Base-by-base conservation (phyloP, 2,797 vertebrate genomes). In the Glyptemys insculpta region DNA sequence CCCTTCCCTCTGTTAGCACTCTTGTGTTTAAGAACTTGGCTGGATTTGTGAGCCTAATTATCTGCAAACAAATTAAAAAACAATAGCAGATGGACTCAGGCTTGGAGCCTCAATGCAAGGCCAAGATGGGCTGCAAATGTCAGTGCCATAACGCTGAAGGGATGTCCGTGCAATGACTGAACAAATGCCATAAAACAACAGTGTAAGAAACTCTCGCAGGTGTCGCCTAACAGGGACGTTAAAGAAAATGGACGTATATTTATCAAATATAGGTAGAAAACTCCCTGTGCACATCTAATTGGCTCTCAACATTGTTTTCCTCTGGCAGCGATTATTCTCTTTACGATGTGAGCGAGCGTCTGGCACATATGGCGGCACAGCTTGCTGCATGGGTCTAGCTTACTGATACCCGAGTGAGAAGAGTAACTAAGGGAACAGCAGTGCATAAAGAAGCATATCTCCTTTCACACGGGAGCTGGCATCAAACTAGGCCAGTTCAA, bases 121-220 rank as follows among this genome's bases (percentile, higher is more conserved):
- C 12, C 29, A 31, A 76, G 12, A 27, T 27, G 41, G 41, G 41
- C 72, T 76, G 41, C 11, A 6, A 44, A 44, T 5, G 12, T 5
- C 2, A 1, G 53, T 12, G n/a, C 29, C 37, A 57, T 4, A 54
- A 11, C 3, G 14, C 44, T 54, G 52, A 25, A 49, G 12, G 9
- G 23, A 3, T 44, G 31, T n/a, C n/a, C 1, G 0, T 31, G 54
- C 49, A 31, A 6, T 31, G 53, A 25, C 41, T 52, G 29, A 74
- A 47, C 0, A 1, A 74, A n/a, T 23, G 10, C 57, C 52, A 37
- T 23, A 6, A 31, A 78, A 62, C 37, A 34, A 49, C 57, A 88
- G 31, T 2, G 1, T 1, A 15, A 29, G 25, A 2, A 41, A 65
- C 31, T 44, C 57, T 2, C 0, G 6, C 19, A 34, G 0, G 0